These are phyloP conservation scores for Agapetus fuscipes DNA, from an alignment of 2,888 invertebrate species.

Conservation along the genomic window DNA sequence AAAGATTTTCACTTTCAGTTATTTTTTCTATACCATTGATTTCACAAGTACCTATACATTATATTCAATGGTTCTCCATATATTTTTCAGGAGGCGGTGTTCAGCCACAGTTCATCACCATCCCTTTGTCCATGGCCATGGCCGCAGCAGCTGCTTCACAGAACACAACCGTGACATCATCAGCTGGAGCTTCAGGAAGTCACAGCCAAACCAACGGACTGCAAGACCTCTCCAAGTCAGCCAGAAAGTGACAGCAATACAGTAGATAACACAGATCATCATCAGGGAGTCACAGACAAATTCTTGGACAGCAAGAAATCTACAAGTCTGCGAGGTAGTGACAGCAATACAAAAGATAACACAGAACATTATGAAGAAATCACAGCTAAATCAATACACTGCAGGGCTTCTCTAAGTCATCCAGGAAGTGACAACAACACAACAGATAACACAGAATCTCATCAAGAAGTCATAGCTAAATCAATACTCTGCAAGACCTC, in stretches of 20 bases:
- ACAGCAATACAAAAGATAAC: neutral
- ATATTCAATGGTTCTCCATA: too few relatives aligned
- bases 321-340: too few relatives aligned
- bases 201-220: slow-evolving; percentile 29
- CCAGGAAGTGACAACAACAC: too few relatives aligned
- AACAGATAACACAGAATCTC: neutral
- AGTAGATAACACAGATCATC: neutral
- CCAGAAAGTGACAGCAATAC: slow-evolving; percentile 34
- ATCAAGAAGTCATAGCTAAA: neutral
- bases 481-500: slow-evolving; percentile 39
- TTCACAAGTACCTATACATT: too few relatives aligned
- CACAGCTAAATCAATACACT: too few relatives aligned
- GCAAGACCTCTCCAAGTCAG: slow-evolving; percentile 41
- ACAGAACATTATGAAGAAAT: neutral
- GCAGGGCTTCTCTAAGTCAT: too few relatives aligned
- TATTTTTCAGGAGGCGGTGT: slow-evolving; percentile 21
- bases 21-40: too few relatives aligned
- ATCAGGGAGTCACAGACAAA: too few relatives aligned
- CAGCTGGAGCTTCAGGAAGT: slow-evolving; percentile 24
- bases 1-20: too few relatives aligned
- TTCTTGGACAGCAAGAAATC: neutral
- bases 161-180: slow-evolving; percentile 35
- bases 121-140: slow-evolving; percentile 59
- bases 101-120: slow-evolving; percentile 59
- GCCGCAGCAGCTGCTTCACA: slow-evolving; percentile 40